Evolutionary conservation across 2,113 vertebrate species (phyloP).

Genomic region (Paratilapia polleni): DNA sequence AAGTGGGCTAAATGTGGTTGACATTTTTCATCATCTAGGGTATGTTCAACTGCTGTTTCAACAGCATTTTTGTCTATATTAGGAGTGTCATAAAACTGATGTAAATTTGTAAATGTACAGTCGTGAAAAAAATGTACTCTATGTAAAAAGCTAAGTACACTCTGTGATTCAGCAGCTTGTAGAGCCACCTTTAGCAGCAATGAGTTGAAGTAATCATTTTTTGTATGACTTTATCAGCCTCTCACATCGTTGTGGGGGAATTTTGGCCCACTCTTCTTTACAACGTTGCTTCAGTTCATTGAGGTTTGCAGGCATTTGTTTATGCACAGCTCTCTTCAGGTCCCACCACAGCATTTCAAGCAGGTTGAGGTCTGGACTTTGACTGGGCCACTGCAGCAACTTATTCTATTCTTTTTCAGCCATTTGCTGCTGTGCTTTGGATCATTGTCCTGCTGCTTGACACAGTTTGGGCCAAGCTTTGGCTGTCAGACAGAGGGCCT

Average conservation of each 20-base stretch:
- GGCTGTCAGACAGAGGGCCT: too few species aligned
- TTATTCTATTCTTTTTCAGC: too few species aligned
- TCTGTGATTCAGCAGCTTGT: too few species aligned
- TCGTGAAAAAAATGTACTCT: too few species aligned
- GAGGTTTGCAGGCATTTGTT: background rate
- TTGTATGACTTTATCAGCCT: background rate
- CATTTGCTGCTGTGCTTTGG: too few species aligned
- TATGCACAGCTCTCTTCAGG: background rate
- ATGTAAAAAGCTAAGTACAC: background rate
- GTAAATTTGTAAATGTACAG: background rate
- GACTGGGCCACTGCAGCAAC: too few species aligned
- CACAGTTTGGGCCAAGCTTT: too few species aligned
- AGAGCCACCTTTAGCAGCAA: too few species aligned
- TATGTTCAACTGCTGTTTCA: background rate
- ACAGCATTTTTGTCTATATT: background rate
- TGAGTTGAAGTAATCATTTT: background rate
- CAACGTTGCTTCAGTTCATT: background rate
- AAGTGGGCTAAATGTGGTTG: background rate
- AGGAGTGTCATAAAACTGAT: background rate
- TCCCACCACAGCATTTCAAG: too few species aligned
- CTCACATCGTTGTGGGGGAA: background rate
- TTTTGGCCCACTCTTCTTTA: background rate
- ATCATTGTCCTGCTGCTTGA: too few species aligned
- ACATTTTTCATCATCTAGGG: background rate
- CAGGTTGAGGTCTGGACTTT: too few species aligned